Evolutionary conservation across 37 sponge, comb jelly and placozoan genomes (phyloP).

Genomic region (Eunapius fragilis): DNA sequence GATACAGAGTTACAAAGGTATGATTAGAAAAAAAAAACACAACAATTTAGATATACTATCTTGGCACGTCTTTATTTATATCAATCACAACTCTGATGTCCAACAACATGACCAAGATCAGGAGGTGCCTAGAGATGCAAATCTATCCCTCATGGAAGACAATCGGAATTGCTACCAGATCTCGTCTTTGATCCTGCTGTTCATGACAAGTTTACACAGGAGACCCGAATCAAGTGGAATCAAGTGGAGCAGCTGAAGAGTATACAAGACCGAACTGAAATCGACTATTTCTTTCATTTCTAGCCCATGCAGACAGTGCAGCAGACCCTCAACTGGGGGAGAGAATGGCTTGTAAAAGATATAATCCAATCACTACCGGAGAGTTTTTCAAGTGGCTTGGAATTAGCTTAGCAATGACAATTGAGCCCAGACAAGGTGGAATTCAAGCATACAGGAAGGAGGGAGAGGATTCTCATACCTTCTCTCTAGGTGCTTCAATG

Average conservation of each 20-base stretch:
- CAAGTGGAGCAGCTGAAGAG: background rate
- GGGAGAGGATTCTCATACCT: background rate
- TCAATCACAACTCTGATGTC: background rate
- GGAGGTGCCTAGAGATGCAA: background rate
- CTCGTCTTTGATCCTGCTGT: background rate
- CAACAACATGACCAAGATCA: background rate
- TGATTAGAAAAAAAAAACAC: background rate
- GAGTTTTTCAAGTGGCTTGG: background rate
- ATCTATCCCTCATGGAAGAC: background rate
- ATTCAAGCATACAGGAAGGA: background rate
- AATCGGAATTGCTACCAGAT: background rate
- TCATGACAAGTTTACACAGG: background rate
- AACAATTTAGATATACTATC: background rate
- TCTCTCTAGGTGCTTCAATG: background rate
- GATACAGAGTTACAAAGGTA: background rate
- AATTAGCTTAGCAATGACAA: background rate
- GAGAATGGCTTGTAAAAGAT: background rate
- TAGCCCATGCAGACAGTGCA: background rate
- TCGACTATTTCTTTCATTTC: background rate
- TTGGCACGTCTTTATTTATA: background rate
- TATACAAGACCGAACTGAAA: background rate
- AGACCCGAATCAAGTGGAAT: background rate
- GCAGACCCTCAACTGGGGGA: background rate
- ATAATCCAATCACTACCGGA: background rate
- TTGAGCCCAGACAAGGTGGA: background rate